Percentiles rank a stretch among this genome's conserved stretches.
Evolutionary conservation across 2,797 vertebrate species (phyloP).

Genomic region (Acomys russatus): DNA sequence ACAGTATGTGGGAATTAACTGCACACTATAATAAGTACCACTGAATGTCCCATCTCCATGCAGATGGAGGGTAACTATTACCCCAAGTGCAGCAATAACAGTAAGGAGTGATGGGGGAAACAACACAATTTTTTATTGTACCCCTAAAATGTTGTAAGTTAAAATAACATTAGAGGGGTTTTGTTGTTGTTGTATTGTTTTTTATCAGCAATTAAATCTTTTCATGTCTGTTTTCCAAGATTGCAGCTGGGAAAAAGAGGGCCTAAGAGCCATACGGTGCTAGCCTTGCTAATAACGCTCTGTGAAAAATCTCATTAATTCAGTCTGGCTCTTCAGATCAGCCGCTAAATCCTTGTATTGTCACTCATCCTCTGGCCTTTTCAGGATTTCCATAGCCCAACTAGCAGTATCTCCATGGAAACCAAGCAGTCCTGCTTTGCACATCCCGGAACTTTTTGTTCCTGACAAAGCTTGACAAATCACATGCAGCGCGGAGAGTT

Average conservation of each 20-base stretch:
- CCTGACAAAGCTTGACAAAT: slow-evolving; percentile 99
- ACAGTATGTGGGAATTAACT: slow-evolving; percentile 92
- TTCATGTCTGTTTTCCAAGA: slow-evolving; percentile 89
- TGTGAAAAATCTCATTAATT: slow-evolving; percentile 99
- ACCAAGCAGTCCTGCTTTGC: slow-evolving; percentile 95
- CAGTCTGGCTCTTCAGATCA: slow-evolving; percentile 96
- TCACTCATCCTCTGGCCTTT: slow-evolving; percentile 96
- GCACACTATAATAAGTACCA: slow-evolving; percentile 90
- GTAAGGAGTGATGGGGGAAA: slow-evolving; percentile 82
- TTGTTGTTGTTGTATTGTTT: not conserved
- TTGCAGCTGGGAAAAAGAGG: slow-evolving; percentile 88
- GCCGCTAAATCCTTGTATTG: slow-evolving; percentile 97
- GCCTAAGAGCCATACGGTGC: slow-evolving; percentile 88
- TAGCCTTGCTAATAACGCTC: slow-evolving; percentile 94
- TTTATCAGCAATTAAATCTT: slow-evolving; percentile 90
- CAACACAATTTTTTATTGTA: slow-evolving; percentile 77
- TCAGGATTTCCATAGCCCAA: slow-evolving; percentile 95
- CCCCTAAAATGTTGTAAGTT: slow-evolving; percentile 89
- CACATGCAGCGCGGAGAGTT: slow-evolving; percentile 96
- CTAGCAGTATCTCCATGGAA: slow-evolving; percentile 97
- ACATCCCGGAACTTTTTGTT: slow-evolving; percentile 95
- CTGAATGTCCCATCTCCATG: slow-evolving; percentile 87
- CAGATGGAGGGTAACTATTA: slow-evolving; percentile 87
- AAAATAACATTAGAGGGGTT: slow-evolving; percentile 89
- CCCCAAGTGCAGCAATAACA: slow-evolving; percentile 83